These are phyloP conservation scores for Patella caerulea DNA, from an alignment of 2,888 invertebrate genomes.

Conservation along the genomic window DNA sequence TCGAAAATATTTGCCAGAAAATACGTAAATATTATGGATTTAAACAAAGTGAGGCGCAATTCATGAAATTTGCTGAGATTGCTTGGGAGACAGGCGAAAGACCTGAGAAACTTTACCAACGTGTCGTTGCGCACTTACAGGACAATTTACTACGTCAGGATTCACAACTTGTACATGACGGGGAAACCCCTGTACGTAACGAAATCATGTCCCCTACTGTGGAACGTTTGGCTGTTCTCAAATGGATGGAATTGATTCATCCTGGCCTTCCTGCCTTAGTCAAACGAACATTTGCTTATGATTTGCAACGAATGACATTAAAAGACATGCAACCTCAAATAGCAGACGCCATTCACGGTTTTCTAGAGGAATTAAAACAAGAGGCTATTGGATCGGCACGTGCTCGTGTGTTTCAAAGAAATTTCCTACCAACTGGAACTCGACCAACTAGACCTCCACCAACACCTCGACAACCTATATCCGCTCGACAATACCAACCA, in stretches of 20 bases:
- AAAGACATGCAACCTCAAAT: constrained; percentile 2
- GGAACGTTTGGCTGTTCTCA: constrained; percentile 28
- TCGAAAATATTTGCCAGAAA: constrained; percentile 37
- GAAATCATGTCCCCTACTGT: constrained; percentile 30
- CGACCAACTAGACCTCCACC: too few species aligned
- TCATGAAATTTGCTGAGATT: constrained; percentile 35
- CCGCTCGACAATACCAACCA: too few species aligned
- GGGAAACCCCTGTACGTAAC: constrained; percentile 14
- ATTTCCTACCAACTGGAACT: too few species aligned
- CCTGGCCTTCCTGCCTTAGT: constrained; percentile 17
- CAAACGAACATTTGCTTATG: constrained; percentile 21
- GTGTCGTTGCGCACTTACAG: constrained; percentile 10
- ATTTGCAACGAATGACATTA: constrained; percentile 14
- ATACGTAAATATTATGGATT: constrained; percentile 38
- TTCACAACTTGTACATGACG: constrained; percentile 29
- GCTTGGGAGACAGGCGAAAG: constrained; percentile 31
- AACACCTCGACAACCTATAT: too few species aligned
- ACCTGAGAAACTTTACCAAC: constrained; percentile 23
- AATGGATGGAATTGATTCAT: constrained; percentile 31
- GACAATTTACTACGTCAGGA: constrained; percentile 24
- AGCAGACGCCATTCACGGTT: background rate
- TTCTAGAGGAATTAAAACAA: background rate
- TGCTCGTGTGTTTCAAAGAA: too few species aligned
- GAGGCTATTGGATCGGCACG: background rate
- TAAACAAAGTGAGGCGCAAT: background rate